Base-by-base conservation (phyloP, 2,113 vertebrate species). In the Oncorhynchus mykiss region DNA sequence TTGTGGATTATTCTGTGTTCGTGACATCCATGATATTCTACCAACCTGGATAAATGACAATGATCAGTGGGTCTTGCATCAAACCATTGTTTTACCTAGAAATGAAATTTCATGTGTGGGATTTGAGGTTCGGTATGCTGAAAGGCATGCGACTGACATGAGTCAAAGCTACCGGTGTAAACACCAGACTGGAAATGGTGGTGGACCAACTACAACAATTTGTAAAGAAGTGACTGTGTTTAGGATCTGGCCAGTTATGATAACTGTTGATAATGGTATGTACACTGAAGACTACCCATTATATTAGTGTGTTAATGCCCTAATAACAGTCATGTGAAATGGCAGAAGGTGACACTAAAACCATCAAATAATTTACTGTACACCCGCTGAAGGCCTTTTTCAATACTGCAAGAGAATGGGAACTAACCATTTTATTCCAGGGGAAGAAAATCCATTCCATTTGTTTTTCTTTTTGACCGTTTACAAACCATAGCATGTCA, bases 401-500 rank as follows among this genome's bases (percentile, higher is more conserved):
- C 24, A 39, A 70, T 34, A 48, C 64, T 27, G 64, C 64, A 27
- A 27, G 64, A 27, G 64, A 66, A 66, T 24, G 64, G 64, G 54
- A 69, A 29, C 64, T 48, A 22, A 54, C 8, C 49, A 24, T 25
- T 16, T 9, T 66, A 9, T 71, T 49, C 65, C 45, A 7, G 59
- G 62, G 59, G 45, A 67, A 54, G 11, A 29, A 60, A 27, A 39
- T 34, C 24, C 34, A 65, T 49, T 71, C 62, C 20, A 64, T 27
- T 8, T 31, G 6, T 57, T 57, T 79, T 76, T 34, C 5, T 72
- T 74, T 80, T 20, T 12, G 16, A 22, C 27, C 14, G 27, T 78
- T 79, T 69, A 69, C 71, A 73, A n/a, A 71, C 66, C 66, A 54
- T 59, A 70, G 77, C 83, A 85, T 85, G 83, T 80, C 27, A 59